phyloP scores from a whole-genome alignment of 2,888 invertebrate genomes.

The Arctia plantaginis region DNA sequence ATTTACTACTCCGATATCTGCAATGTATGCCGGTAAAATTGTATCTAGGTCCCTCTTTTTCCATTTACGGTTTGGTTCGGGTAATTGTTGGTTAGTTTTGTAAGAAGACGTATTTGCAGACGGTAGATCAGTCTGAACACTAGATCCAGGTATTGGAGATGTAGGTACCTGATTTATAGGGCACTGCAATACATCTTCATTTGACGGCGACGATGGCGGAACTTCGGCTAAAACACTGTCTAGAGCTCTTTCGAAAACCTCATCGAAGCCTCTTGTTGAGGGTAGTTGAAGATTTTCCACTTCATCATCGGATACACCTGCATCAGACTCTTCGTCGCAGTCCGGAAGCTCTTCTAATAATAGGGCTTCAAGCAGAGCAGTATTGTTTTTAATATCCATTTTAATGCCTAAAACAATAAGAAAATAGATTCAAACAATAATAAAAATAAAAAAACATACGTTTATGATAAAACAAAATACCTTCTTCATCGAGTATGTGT shows the following conservation, averaged over 20 bases:
- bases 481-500: too few species aligned
- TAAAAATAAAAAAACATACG: too few species aligned
- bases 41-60: constrained; percentile 39
- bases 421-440: too few species aligned
- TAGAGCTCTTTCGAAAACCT: constrained; percentile 34
- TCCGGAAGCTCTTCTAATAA: constrained; percentile 45
- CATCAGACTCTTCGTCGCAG: constrained; percentile 44
- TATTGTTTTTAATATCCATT: constrained; percentile 34
- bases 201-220: constrained; percentile 23
- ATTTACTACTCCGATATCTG: constrained; percentile 39
- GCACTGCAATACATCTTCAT: too few species aligned
- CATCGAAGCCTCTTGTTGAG: constrained; percentile 44
- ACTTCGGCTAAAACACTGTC: not conserved
- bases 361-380: constrained; percentile 43
- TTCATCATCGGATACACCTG: constrained; percentile 43
- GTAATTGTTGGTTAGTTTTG: constrained; percentile 39
- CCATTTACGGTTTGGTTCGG: constrained; percentile 43
- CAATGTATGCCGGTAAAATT: constrained; percentile 39
- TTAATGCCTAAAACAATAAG: too few species aligned
- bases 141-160: too few species aligned
- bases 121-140: too few species aligned
- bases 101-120: constrained; percentile 36
- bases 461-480: too few species aligned
- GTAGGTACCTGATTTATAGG: too few species aligned
- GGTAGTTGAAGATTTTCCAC: too few species aligned